Evolutionary conservation across 2,888 invertebrate genomes (phyloP), one percentile per base, ranked within the genome.

Genomic region (Rotaria sp.): DNA sequence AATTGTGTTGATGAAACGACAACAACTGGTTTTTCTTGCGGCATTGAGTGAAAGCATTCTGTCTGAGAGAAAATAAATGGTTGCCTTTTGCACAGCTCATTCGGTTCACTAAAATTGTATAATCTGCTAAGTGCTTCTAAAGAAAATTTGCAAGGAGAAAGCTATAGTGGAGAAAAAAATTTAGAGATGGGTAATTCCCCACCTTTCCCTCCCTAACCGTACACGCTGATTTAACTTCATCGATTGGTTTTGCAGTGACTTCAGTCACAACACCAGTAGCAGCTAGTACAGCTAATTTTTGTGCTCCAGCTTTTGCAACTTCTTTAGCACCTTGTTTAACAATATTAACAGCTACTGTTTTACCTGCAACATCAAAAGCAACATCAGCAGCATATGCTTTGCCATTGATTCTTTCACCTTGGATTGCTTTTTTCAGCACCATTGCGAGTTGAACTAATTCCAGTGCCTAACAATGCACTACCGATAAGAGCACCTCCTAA

Each of bases 211-310:
- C n/a, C n/a, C n/a, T n/a, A n/a, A n/a, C n/a, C n/a, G n/a, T n/a
- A n/a, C n/a, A n/a, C n/a, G n/a, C n/a, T n/a, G n/a, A n/a, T 74
- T 74, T 74, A 8, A 74, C 74, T 74, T 74, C 74, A 74, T 74
- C 74, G 1, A 74, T 30, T 5, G 74, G 21, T 74, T 74, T 74
- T 74, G 74, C 3, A 13, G 38, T 21, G 13, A 74, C 74, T 35
- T 38, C 74, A 21, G 38, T 24, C 7, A 74, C 74, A 74, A 38
- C 74, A 38, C 74, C 74, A 30, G 74, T 74, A 38, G 74, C 38
- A 74, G 74, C 38, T 74, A 35, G 30, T 3, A 74, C 74, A 74
- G 38, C 74, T n/a, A 74, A n/a, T 38, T 74, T 74, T 74, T 35
- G 10, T 38, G 38, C 74, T 21, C 74, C 74, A 13, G 13, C 74